Percentiles rank a stretch among this genome's conserved stretches.
These are phyloP conservation scores for Nanorana parkeri DNA, from an alignment of 2,113 vertebrate genomes.

Conservation along the genomic window DNA sequence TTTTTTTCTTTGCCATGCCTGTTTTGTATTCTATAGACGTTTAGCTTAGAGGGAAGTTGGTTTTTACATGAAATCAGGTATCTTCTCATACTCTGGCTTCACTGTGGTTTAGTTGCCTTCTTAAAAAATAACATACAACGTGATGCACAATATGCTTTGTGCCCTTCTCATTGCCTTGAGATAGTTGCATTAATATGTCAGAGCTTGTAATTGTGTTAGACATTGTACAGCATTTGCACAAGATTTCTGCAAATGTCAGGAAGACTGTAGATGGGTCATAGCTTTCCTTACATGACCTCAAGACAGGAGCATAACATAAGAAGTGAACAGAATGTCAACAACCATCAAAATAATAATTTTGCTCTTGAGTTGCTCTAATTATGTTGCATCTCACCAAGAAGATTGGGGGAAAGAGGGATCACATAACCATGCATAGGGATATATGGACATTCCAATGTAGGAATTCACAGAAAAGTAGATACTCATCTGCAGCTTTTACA, in stretches of 20 bases:
- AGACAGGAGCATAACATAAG: too few relatives aligned
- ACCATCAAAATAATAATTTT: too few relatives aligned
- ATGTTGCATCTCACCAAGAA: too few relatives aligned
- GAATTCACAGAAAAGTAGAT: too few relatives aligned
- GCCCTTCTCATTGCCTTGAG: background rate
- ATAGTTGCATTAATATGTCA: constrained; percentile 20
- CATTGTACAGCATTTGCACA: background rate
- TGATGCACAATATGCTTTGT: background rate
- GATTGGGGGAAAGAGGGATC: too few relatives aligned
- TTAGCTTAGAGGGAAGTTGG: background rate
- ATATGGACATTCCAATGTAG: too few relatives aligned
- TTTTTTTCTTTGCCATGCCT: background rate
- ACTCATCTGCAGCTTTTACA: too few relatives aligned
- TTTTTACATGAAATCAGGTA: constrained; percentile 1
- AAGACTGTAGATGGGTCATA: too few relatives aligned
- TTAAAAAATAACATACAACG: constrained; percentile 33
- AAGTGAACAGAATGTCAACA: too few relatives aligned
- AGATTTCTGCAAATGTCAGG: background rate
- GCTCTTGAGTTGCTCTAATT: too few relatives aligned
- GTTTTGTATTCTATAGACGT: constrained; percentile 33
- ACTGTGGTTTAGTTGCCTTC: background rate
- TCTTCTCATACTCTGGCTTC: constrained; percentile 3
- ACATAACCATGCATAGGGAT: too few relatives aligned
- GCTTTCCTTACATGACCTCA: too few relatives aligned
- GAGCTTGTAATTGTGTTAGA: constrained; percentile 8